Conservation (phyloP, 2,113 vertebrate genomes). For the Corythornis vintsioides region DNA sequence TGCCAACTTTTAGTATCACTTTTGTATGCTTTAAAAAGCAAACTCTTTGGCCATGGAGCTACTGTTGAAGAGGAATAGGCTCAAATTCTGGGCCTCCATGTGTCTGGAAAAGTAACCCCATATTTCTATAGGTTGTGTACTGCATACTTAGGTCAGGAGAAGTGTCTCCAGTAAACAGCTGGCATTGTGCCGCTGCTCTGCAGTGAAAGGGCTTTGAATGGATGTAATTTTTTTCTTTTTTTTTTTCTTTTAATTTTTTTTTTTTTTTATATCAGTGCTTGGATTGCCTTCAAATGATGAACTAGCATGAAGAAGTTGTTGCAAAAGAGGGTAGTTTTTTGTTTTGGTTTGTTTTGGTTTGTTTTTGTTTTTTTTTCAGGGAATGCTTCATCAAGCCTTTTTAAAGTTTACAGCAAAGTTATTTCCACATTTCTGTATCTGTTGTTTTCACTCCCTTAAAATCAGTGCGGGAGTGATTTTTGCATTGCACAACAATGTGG, state of each 20-base stretch:
- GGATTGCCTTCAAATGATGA: not conserved
- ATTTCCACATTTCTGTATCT: not conserved
- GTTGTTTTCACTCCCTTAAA: not conserved
- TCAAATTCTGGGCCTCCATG: not conserved
- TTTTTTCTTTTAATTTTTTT: not conserved
- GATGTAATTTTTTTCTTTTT: not conserved
- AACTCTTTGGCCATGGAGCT: not conserved
- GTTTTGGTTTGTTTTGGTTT: too few relatives aligned
- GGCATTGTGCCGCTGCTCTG: not conserved
- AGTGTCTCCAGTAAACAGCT: not conserved
- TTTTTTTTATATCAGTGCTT: not conserved
- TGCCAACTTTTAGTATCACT: not conserved
- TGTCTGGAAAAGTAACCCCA: not conserved
- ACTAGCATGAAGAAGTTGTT: not conserved
- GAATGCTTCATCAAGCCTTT: rapidly evolving
- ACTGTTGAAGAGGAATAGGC: not conserved
- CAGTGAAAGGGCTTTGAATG: not conserved
- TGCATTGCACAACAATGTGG: not conserved
- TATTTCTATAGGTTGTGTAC: not conserved
- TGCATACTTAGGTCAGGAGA: not conserved
- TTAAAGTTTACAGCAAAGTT: not conserved
- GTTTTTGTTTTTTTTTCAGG: not conserved
- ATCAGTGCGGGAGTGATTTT: not conserved
- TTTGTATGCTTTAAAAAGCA: not conserved
- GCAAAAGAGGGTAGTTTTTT: not conserved